A percentile compares a stretch with the other conserved stretches of the same genome.
These are phyloP conservation scores for Chitala chitala DNA, from an alignment of 2,113 vertebrate genomes.

Conservation along the genomic window DNA sequence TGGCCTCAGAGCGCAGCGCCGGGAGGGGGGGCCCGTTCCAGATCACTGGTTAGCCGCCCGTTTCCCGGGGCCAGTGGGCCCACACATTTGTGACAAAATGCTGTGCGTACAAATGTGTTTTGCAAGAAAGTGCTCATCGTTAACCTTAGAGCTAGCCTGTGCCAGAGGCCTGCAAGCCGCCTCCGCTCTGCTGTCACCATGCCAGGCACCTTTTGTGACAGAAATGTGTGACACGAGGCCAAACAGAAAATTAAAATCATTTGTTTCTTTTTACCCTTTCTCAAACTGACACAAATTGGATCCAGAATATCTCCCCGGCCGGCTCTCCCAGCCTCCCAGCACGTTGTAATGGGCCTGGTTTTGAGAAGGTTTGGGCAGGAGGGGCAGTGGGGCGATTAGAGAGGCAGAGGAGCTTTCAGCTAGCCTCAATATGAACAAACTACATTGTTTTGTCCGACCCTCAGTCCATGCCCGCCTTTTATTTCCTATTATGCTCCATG, in stretches of 20 bases:
- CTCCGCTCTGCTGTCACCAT: slow-evolving; percentile 26
- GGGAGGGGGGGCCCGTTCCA: slow-evolving; percentile 25
- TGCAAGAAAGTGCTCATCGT: slow-evolving; percentile 21
- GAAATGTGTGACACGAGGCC: slow-evolving; percentile 40
- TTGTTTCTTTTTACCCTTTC: slow-evolving; percentile 47
- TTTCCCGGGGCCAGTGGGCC: slow-evolving; percentile 26
- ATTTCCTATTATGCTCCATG: slow-evolving; percentile 64
- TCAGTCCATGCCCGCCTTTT: slow-evolving; percentile 60
- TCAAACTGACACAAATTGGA: slow-evolving; percentile 62
- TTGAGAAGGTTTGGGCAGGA: slow-evolving; percentile 40
- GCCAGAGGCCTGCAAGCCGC: slow-evolving; percentile 33
- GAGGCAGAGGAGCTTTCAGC: slow-evolving; percentile 63
- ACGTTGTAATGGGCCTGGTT: slow-evolving; percentile 48
- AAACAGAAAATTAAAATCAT: slow-evolving; percentile 56
- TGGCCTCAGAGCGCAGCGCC: slow-evolving; percentile 17
- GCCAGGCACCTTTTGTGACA: slow-evolving; percentile 44
- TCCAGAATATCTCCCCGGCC: slow-evolving; percentile 55
- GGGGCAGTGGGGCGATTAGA: slow-evolving; percentile 47
- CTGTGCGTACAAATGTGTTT: slow-evolving; percentile 21
- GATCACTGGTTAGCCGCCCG: neutral
- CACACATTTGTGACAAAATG: slow-evolving; percentile 46
- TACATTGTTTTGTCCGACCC: slow-evolving; percentile 73
- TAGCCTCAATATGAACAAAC: slow-evolving; percentile 75
- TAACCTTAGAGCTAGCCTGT: slow-evolving; percentile 25
- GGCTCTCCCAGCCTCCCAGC: slow-evolving; percentile 32